Percentiles rank a stretch among this genome's conserved stretches.
phyloP scores from a whole-genome alignment of 2,888 invertebrate species.

The Torymus tubicola region DNA sequence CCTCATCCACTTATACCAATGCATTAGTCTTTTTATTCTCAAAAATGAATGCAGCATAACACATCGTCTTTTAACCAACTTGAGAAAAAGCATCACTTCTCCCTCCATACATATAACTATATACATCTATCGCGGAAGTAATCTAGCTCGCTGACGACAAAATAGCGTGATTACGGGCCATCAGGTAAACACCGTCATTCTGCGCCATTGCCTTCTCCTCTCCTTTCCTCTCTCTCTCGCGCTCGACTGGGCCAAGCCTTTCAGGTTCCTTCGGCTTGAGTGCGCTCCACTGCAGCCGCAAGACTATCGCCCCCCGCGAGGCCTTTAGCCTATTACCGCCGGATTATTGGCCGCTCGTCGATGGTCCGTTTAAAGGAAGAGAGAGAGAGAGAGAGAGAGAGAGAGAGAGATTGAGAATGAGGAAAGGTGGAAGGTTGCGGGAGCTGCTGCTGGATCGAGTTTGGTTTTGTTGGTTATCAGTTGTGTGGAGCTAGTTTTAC shows the following conservation, averaged over 20 bases:
- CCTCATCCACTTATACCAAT: too few relatives aligned
- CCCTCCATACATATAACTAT: too few relatives aligned
- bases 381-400: constrained; percentile 63
- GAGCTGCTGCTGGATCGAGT: too few relatives aligned
- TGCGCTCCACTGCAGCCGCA: constrained; percentile 8
- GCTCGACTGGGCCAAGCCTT: constrained; percentile 54
- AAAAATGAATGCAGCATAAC: too few relatives aligned
- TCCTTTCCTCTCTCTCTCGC: constrained; percentile 5
- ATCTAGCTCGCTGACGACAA: constrained; percentile 72
- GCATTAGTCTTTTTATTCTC: too few relatives aligned
- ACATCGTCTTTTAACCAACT: too few relatives aligned
- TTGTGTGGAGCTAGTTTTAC: too few relatives aligned
- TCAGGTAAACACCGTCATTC: constrained; percentile 75
- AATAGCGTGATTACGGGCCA: constrained; percentile 76
- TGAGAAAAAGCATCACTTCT: too few relatives aligned
- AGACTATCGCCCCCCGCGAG: neutral
- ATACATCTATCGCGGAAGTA: constrained; percentile 68
- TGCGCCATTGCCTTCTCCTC: constrained; percentile 62
- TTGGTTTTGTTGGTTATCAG: too few relatives aligned
- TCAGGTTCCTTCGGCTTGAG: constrained; percentile 50
- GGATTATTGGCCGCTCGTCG: neutral
- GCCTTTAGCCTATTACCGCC: neutral
- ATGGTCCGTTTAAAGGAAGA: too few relatives aligned
- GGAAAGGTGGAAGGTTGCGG: too few relatives aligned
- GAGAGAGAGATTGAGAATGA: neutral